phyloP scores from a whole-genome alignment of 2,113 vertebrate genomes.

The Antechinus stuartii region DNA sequence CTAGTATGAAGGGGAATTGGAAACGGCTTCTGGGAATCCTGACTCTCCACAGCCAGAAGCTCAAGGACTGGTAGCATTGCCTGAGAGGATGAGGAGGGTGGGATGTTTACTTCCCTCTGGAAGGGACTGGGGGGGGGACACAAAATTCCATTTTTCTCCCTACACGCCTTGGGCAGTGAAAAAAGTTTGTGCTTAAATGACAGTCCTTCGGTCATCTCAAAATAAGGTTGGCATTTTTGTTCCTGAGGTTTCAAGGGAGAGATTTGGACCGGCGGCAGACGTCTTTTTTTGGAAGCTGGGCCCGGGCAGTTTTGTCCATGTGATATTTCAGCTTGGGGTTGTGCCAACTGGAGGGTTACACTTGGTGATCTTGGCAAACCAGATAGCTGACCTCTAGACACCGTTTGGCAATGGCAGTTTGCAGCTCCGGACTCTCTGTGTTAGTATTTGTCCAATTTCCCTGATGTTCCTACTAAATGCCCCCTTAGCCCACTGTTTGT shows the following conservation, averaged over 20 bases:
- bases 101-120: not conserved
- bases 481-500: rapidly evolving
- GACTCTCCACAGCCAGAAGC: not conserved
- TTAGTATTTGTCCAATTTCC: rapidly evolving
- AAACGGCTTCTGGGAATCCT: not conserved
- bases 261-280: rapidly evolving
- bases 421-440: rapidly evolving
- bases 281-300: not conserved
- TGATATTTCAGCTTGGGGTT: not conserved
- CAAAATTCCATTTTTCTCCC: not conserved
- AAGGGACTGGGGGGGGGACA: not conserved
- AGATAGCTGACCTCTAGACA: not conserved
- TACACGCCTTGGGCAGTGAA: not conserved
- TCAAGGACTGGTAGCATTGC: not conserved
- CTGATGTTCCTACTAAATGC: rapidly evolving
- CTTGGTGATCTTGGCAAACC: rapidly evolving
- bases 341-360: rapidly evolving
- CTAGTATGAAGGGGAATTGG: not conserved
- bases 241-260: not conserved
- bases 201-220: not conserved
- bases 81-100: not conserved
- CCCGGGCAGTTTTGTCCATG: too few species aligned
- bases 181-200: not conserved
- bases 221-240: not conserved
- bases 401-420: rapidly evolving